Evolutionary conservation across 1,140 invertebrate genomes (phyloP).

Genomic region (Acyrthosiphon pisum): DNA sequence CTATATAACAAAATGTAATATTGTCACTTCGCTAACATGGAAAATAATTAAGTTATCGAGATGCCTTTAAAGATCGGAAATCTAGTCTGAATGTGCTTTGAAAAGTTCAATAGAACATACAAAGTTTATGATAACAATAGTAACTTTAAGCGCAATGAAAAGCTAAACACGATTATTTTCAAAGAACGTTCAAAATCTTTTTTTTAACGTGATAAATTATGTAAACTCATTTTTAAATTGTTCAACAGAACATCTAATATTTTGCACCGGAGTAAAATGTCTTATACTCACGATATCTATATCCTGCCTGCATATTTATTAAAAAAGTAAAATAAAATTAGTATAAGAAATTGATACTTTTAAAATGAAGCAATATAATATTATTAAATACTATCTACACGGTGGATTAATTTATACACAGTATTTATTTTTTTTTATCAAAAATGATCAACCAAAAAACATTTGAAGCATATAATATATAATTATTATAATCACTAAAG

Average conservation of each 20-base stretch:
- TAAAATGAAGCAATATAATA: background rate
- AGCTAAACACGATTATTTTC: background rate
- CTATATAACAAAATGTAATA: background rate
- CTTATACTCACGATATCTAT: background rate
- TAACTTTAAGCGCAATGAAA: background rate
- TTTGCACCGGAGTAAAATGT: background rate
- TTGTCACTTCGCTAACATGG: background rate
- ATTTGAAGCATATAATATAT: background rate
- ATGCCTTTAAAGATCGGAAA: background rate
- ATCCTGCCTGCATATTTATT: background rate
- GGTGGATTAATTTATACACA: background rate
- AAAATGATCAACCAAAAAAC: background rate
- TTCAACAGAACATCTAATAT: background rate
- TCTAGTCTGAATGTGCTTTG: background rate
- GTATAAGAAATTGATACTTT: background rate
- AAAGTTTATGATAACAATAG: background rate
- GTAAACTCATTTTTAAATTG: background rate
- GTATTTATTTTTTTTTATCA: background rate
- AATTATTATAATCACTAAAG: background rate
- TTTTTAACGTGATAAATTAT: background rate
- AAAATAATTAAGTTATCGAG: background rate
- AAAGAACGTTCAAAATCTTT: background rate
- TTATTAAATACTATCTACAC: too few species aligned
- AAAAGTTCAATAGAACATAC: background rate
- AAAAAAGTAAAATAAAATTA: too few species aligned